Base-by-base conservation (phyloP, 2,797 vertebrate genomes). In the Acrossocheilus fasciatus region DNA sequence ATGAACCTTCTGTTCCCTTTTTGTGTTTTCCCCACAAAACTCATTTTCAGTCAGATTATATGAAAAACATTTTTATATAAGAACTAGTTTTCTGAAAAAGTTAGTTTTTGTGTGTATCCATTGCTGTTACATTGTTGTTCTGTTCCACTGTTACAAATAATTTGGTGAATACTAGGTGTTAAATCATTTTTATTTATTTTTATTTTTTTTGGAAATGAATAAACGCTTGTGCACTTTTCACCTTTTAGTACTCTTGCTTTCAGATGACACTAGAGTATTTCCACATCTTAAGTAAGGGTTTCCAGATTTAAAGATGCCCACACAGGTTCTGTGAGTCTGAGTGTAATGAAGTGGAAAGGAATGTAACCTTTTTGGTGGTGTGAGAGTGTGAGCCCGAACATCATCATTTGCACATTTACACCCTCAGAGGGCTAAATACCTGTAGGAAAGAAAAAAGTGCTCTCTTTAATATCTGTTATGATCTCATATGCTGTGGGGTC, bases 271-370 rank as follows among this genome's bases (percentile, higher is more conserved):
- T 75, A 45, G 50, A 74, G 66, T n/a, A n/a, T 85, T 87, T 85
- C 70, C 54, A 69, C 23, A 34, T 66, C 69, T 34, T 83, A 75
- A 41, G 23, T 66, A 74, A 85, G 39, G 80, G 68, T 50, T 81
- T 47, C 68, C n/a, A 68, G 62, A 30, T 83, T 88, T 87, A 68
- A 83, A 72, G 82, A 69, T 69, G 83, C 70, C 86, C 89, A 87
- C 89, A 86, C 87, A 88, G 72, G 30, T 74, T 86, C 23, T 15
- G 47, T 84, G 83, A 82, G 77, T 83, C 84, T 62, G 18, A 36
- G 79, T 87, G 87, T 76, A 90, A 84, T 84, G 83, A 87, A 87
- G 86, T 69, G 77, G 84, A 90, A 89, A 86, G 87, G 86, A 90
- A 90, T 90, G 83, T 89, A 81, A 87, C 72, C 84, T 84, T 87